A percentile compares a stretch with the other conserved stretches of the same genome.
These are phyloP conservation scores for Synergus laeviventris DNA, from an alignment of 2,888 invertebrate species.

Conservation along the genomic window DNA sequence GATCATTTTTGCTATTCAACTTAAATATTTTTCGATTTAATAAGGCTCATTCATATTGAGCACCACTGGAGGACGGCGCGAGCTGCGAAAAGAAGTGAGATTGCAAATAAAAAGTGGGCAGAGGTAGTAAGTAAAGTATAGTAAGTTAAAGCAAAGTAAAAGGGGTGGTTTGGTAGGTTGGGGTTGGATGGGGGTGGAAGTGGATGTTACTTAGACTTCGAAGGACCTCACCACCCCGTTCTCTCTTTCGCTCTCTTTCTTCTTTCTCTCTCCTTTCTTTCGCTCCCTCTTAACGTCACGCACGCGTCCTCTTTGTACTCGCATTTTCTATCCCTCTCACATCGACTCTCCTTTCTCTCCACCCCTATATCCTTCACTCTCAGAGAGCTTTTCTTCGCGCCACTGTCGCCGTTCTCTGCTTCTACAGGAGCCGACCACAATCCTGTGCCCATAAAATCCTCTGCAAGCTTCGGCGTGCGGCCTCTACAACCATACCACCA, in stretches of 20 bases:
- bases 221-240: slow-evolving; percentile 58
- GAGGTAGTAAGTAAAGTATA: slow-evolving; percentile 63
- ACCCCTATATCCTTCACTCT: slow-evolving; percentile 52
- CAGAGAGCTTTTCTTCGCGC: slow-evolving; percentile 67
- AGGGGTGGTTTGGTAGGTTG: slow-evolving; percentile 56
- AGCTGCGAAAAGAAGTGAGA: slow-evolving; percentile 42
- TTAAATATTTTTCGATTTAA: neutral
- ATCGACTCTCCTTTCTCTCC: neutral
- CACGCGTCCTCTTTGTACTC: slow-evolving; percentile 50
- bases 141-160: slow-evolving; percentile 66
- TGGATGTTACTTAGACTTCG: slow-evolving; percentile 72
- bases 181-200: slow-evolving; percentile 61
- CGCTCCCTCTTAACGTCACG: slow-evolving; percentile 45
- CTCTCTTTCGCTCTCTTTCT: slow-evolving; percentile 44
- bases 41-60: slow-evolving; percentile 2
- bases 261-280: slow-evolving; percentile 43
- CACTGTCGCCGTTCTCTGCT: slow-evolving; percentile 56
- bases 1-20: too few relatives aligned
- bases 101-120: slow-evolving; percentile 57
- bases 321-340: slow-evolving; percentile 35
- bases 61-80: slow-evolving; percentile 45
- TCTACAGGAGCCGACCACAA: slow-evolving; percentile 41
- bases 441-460: slow-evolving; percentile 41
- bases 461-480: slow-evolving; percentile 30
- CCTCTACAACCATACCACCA: neutral